A percentile compares a stretch with the other conserved stretches of the same genome.
Evolutionary conservation across 2,888 invertebrate species (phyloP).

Genomic region (Epistrophella euchroma): DNA sequence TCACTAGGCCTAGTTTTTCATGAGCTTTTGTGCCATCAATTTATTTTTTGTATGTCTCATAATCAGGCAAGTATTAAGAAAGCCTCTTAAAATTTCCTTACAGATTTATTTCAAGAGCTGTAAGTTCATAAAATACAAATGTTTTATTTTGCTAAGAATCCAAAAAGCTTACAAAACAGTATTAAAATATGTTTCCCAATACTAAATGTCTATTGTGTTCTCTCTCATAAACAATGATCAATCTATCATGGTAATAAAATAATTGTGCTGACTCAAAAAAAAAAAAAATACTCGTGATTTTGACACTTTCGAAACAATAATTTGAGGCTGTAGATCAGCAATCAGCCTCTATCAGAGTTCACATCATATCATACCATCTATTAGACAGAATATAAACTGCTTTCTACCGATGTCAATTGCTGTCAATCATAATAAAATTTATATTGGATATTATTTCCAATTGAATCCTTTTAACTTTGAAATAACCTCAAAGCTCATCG

Average conservation of each 20-base stretch:
- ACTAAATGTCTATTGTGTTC: too few relatives aligned
- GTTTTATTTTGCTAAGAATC: too few relatives aligned
- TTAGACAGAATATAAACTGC: neutral
- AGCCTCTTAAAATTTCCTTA: too few relatives aligned
- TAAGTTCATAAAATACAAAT: conserved; percentile 33
- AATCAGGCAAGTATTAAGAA: too few relatives aligned
- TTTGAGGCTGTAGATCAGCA: conserved; percentile 17
- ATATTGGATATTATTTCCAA: conserved; percentile 60
- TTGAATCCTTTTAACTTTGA: conserved; percentile 36
- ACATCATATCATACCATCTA: neutral
- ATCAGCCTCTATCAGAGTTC: conserved; percentile 1
- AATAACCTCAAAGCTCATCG: conserved; percentile 34
- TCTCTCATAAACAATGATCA: neutral
- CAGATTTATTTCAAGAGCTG: conserved; percentile 38
- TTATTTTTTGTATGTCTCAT: neutral
- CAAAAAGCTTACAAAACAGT: too few relatives aligned
- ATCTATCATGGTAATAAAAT: neutral
- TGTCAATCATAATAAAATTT: conserved; percentile 65
- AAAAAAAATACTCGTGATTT: neutral
- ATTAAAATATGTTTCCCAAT: too few relatives aligned
- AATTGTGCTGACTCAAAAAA: neutral
- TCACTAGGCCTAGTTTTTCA: too few relatives aligned
- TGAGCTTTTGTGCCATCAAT: neutral
- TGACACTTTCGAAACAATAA: conserved; percentile 25
- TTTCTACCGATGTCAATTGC: conserved; percentile 17